A percentile compares a stretch with the other conserved stretches of the same genome.
Evolutionary conservation across 2,888 invertebrate species (phyloP).

Genomic region (Torymus tubicola): DNA sequence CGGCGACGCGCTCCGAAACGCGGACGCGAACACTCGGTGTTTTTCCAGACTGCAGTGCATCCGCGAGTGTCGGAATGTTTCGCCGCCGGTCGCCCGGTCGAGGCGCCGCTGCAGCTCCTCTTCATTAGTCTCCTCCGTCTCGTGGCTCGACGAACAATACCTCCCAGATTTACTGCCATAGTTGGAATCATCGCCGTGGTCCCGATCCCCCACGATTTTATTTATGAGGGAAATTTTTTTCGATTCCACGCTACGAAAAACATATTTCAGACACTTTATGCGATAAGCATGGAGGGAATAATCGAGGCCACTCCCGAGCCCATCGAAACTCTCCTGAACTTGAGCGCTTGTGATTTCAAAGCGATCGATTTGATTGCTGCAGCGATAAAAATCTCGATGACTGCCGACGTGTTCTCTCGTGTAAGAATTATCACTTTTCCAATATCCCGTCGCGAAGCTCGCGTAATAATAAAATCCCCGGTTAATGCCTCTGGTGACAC

Average conservation of each 20-base stretch:
- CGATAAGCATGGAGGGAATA: not conserved
- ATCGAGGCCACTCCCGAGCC: not conserved
- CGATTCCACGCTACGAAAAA: not conserved
- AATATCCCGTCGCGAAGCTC: not conserved
- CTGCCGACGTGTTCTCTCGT: not conserved
- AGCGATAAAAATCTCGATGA: conserved; percentile 1
- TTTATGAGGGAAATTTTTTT: not conserved
- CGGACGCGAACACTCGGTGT: too few relatives aligned
- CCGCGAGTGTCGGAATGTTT: too few relatives aligned
- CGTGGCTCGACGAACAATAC: too few relatives aligned
- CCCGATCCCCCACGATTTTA: not conserved
- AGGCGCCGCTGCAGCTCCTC: too few relatives aligned
- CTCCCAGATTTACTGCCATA: too few relatives aligned
- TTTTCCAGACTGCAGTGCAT: too few relatives aligned
- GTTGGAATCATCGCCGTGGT: too few relatives aligned
- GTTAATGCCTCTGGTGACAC: too few relatives aligned
- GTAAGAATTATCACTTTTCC: conserved; percentile 26
- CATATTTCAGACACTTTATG: not conserved
- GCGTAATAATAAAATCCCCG: not conserved
- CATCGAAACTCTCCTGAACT: not conserved
- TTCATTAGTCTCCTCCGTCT: too few relatives aligned
- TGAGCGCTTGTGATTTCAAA: not conserved
- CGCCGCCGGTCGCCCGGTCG: too few relatives aligned
- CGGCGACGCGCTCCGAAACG: too few relatives aligned
- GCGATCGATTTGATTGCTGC: conserved; percentile 15